Evolutionary conservation across 37 sponge, comb jelly and placozoan species (phyloP).

Genomic region (Axinella damicornis): DNA sequence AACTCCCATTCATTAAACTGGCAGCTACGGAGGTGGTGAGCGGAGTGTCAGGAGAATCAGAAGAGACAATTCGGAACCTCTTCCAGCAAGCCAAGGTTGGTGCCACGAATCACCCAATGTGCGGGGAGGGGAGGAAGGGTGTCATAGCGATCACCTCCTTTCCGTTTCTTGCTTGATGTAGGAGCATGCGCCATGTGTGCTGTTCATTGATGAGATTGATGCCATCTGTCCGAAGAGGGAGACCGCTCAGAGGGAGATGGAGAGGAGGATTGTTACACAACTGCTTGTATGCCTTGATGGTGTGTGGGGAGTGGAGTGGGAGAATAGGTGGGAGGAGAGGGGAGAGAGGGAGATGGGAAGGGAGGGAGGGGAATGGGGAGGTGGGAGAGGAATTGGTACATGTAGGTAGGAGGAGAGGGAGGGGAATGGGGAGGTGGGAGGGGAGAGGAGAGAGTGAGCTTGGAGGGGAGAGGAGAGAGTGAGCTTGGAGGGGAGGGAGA

Average conservation of each 20-base stretch:
- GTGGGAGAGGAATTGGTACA: too few relatives aligned
- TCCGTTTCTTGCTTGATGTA: conserved; percentile 14
- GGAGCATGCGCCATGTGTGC: conserved; percentile 84
- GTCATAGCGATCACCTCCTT: too few relatives aligned
- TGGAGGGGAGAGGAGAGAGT: too few relatives aligned
- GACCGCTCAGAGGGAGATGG: conserved; percentile 95
- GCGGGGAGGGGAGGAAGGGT: too few relatives aligned
- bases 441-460: too few relatives aligned
- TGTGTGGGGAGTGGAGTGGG: conserved; percentile 1
- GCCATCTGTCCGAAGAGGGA: conserved; percentile 96
- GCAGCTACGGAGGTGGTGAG: conserved; percentile 96
- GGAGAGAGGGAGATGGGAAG: neutral
- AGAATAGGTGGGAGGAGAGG: too few relatives aligned
- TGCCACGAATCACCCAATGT: too few relatives aligned
- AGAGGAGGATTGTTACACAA: conserved; percentile 94
- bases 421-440: neutral
- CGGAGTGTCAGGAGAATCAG: conserved; percentile 97
- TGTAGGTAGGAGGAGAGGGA: neutral
- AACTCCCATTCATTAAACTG: conserved; percentile 86
- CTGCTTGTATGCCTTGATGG: conserved; percentile 93
- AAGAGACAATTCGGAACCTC: conserved; percentile 87
- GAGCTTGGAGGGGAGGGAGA: too few relatives aligned
- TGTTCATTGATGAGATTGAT: conserved; percentile 98
- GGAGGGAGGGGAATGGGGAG: neutral
- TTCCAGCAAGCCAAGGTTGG: conserved; percentile 80